Evolutionary conservation across 2,888 invertebrate genomes (phyloP).

Genomic region (Alentia gelatinosa): DNA sequence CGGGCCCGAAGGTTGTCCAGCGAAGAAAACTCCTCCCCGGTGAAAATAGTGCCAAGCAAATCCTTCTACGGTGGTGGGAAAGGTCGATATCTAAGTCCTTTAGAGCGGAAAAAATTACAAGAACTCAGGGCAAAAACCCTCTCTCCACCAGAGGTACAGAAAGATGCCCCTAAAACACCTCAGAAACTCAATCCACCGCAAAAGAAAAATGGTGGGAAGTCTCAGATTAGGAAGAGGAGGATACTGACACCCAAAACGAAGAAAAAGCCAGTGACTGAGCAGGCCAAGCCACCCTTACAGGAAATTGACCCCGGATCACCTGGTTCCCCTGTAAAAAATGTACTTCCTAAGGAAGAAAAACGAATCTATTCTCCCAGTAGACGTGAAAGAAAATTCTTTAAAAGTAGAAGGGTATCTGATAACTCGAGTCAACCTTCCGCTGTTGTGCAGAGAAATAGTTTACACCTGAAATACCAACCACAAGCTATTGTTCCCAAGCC

Average conservation of each 20-base stretch:
- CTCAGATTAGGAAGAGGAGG: too few relatives aligned
- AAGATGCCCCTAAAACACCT: not conserved
- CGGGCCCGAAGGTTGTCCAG: not conserved
- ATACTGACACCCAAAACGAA: not conserved
- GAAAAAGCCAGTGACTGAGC: not conserved
- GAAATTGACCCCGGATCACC: not conserved
- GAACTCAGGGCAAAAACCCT: not conserved
- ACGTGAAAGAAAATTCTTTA: conserved; percentile 4
- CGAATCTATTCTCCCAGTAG: conserved; percentile 21
- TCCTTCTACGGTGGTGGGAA: conserved; percentile 21
- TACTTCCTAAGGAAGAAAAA: not conserved
- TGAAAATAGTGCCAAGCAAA: not conserved
- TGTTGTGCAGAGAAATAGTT: not conserved
- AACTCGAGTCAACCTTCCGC: not conserved
- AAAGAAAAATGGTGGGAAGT: not conserved
- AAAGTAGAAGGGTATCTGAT: not conserved
- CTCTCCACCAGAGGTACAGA: not conserved
- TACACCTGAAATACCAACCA: conserved; percentile 13
- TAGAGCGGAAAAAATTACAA: conserved; percentile 9
- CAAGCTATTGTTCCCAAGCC: not conserved
- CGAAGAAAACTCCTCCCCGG: not conserved
- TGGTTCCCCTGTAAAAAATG: not conserved
- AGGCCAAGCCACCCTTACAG: not conserved
- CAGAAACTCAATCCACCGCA: not conserved
- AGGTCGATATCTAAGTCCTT: not conserved